Evolutionary conservation across 1,140 invertebrate species (phyloP).

Genomic region (Hydropsyche tenuis): DNA sequence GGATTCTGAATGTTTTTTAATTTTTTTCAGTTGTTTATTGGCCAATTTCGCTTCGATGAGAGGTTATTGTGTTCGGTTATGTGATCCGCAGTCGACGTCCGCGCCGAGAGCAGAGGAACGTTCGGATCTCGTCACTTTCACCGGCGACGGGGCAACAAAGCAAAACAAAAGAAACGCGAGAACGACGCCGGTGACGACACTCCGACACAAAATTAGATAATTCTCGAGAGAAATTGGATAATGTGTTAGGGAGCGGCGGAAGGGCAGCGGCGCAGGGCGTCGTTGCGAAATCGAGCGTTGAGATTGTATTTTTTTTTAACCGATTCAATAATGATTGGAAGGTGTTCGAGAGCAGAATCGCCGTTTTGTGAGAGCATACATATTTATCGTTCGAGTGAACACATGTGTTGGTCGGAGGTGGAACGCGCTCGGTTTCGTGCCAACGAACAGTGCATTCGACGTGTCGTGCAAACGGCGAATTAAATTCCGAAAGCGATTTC

Average conservation of each 20-base stretch:
- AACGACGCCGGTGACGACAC: slow-evolving; percentile 17
- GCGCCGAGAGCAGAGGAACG: background rate
- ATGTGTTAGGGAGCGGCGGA: background rate
- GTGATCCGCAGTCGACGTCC: background rate
- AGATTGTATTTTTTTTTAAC: too few relatives aligned
- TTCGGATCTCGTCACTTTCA: slow-evolving; percentile 22
- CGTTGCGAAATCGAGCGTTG: too few relatives aligned
- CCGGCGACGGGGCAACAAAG: slow-evolving; percentile 1
- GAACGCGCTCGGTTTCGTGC: too few relatives aligned
- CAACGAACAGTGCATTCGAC: too few relatives aligned
- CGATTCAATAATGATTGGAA: too few relatives aligned
- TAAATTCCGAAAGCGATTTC: too few relatives aligned
- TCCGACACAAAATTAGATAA: slow-evolving; percentile 26
- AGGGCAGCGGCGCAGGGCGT: too few relatives aligned
- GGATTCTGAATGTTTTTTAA: too few relatives aligned
- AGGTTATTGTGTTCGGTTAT: slow-evolving; percentile 2
- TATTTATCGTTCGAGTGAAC: background rate
- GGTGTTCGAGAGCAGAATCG: background rate
- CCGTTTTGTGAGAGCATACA: background rate
- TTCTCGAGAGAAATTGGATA: background rate
- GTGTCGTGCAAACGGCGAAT: too few relatives aligned
- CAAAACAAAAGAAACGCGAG: slow-evolving; percentile 26
- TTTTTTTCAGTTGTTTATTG: background rate
- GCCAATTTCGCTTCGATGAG: too few relatives aligned
- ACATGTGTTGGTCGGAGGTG: background rate